Evolutionary conservation across 2,888 invertebrate species (phyloP), one percentile per base, ranked within the genome.

Genomic region (Phengaris arion): DNA sequence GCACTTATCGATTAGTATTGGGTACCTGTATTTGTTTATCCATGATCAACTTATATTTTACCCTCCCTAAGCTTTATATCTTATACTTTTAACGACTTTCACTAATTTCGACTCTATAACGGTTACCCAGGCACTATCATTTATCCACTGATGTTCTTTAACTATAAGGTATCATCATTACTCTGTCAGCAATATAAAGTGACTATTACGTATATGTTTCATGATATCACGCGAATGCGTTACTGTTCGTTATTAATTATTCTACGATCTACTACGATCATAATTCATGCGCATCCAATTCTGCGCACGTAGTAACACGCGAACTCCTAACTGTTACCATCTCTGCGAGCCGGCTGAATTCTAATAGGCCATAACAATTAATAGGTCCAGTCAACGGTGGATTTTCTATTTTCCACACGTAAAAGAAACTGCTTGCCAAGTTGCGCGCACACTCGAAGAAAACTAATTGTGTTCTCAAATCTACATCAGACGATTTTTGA

Each of bases 361-460:
- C 85, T 92, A 93, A 93, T 91, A 82, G 85, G 85, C 83, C 83
- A 84, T 85, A 87, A 89, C 92, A 93, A 93, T 93, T 93, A 93
- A 89, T 89, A 89, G 86, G 85, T 83, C 90, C 93, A 93, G 85
- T 92, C 90, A 93, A 93, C 93, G 89, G 90, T 93, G 90, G 88
- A 92, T 91, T 93, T 93, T 93, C 93, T 93, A 93, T 93, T 93
- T 93, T 92, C 91, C 86, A 91, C 92, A 92, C 92, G 93, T 92
- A 93, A 93, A 93, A 92, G 93, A 93, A 93, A 93, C 89, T 85
- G 88, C 89, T 88, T 88, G 86, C 88, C 89, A 82, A 81, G 83
- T 83, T 84, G 85, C 84, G 85, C 84, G 85, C 82, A 86, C 86
- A 88, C 85, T 87, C 85, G 80, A 89, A 87, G 91, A 92, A 91